Percentiles rank a stretch among this genome's conserved stretches.
phyloP scores from a whole-genome alignment of 2,797 vertebrate genomes.

The Trematomus bernacchii region DNA sequence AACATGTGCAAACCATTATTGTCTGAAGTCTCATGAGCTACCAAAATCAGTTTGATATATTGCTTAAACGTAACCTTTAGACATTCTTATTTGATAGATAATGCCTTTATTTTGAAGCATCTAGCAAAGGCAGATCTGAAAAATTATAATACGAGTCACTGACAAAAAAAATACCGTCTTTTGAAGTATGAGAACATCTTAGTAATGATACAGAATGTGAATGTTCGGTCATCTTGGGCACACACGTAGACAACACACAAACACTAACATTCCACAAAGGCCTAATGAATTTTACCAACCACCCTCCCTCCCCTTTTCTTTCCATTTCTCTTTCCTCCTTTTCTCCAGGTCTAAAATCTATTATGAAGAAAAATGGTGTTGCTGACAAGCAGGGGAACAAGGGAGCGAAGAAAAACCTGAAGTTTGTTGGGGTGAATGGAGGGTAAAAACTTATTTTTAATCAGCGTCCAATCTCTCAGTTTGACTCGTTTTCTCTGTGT shows the following conservation, averaged over 20 bases:
- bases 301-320: constrained; percentile 46
- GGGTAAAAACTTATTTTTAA: constrained; percentile 89
- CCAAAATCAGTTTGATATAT: not conserved
- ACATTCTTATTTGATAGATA: too few relatives aligned
- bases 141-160: not conserved
- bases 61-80: not conserved
- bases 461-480: constrained; percentile 28
- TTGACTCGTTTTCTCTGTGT: constrained; percentile 38
- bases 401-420: constrained; percentile 98
- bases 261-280: constrained; percentile 11
- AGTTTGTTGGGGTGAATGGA: constrained; percentile 99
- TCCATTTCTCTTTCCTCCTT: constrained; percentile 62
- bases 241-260: constrained; percentile 3
- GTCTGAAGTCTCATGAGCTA: not conserved
- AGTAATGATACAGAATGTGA: not conserved
- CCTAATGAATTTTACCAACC: constrained; percentile 33
- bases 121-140: not conserved
- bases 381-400: constrained; percentile 91
- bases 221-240: not conserved
- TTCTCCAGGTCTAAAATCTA: constrained; percentile 95
- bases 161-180: not conserved
- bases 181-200: not conserved
- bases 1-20: constrained; percentile 34
- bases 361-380: constrained; percentile 98
- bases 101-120: too few relatives aligned